Percentiles rank a stretch among this genome's conserved stretches.
Evolutionary conservation across 2,113 vertebrate genomes (phyloP).

Genomic region (Cisticola juncidis): DNA sequence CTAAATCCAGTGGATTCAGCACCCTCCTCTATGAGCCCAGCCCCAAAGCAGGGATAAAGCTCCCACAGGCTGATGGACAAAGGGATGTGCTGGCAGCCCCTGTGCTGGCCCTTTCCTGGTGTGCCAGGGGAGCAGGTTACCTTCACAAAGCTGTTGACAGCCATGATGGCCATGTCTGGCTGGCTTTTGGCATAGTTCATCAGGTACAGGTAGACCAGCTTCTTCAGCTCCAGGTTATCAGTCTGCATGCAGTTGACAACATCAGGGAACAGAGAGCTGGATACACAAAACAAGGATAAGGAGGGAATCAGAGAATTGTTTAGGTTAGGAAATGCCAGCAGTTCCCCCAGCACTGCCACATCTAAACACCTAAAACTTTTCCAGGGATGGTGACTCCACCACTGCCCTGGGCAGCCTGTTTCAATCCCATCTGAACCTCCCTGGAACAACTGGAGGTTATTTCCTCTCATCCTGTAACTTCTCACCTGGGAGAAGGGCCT

Average conservation of each 20-base stretch:
- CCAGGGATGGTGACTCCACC: not conserved
- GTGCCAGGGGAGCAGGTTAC: slow-evolving; percentile 56
- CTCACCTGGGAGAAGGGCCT: not conserved
- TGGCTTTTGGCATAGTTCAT: slow-evolving; percentile 99
- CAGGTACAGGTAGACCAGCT: slow-evolving; percentile 95
- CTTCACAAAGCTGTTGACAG: slow-evolving; percentile 99
- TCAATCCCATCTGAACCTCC: not conserved
- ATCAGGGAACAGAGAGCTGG: slow-evolving; percentile 94
- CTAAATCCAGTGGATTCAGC: not conserved
- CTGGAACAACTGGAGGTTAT: not conserved
- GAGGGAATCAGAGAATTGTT: not conserved
- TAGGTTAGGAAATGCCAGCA: not conserved
- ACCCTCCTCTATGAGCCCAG: not conserved
- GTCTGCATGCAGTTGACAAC: slow-evolving; percentile 99
- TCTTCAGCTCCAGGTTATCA: slow-evolving; percentile 97
- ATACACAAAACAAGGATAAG: not conserved
- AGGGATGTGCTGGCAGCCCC: not conserved
- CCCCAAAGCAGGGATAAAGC: not conserved
- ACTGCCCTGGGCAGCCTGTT: not conserved
- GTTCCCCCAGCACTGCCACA: not conserved
- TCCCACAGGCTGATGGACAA: not conserved
- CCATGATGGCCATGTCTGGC: slow-evolving; percentile 99
- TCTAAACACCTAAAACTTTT: not conserved
- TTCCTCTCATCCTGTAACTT: not conserved
- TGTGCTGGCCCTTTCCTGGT: not conserved